Conservation (phyloP, 2,797 vertebrate species). For the Pseudocheirus occidentalis region DNA sequence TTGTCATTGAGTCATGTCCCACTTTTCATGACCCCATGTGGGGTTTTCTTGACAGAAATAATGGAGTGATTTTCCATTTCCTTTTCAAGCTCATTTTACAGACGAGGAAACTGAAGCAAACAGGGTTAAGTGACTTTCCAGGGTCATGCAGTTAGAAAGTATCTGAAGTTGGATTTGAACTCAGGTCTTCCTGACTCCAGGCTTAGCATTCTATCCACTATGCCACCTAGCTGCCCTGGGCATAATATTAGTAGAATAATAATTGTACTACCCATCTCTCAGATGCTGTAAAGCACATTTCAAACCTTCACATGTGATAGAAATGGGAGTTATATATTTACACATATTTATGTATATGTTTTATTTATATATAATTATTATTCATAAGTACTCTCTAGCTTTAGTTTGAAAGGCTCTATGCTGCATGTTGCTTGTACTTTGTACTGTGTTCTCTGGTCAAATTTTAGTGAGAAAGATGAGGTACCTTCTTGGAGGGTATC, state of each 20-base stretch:
- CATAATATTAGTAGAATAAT: background rate
- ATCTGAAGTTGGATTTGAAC: background rate
- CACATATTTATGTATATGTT: background rate
- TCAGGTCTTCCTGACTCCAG: background rate
- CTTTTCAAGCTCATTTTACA: background rate
- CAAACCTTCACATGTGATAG: background rate
- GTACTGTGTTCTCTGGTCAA: background rate
- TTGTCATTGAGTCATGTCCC: background rate
- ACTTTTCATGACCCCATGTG: background rate
- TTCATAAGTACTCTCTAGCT: background rate
- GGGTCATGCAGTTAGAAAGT: background rate
- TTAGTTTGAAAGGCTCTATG: background rate
- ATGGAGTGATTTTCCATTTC: background rate
- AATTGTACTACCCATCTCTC: background rate
- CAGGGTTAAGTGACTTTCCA: background rate
- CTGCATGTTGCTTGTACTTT: background rate
- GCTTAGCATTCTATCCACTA: background rate
- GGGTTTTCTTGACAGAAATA: background rate
- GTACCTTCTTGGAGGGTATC: constrained; percentile 24
- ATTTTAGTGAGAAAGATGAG: constrained; percentile 18
- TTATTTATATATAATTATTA: background rate
- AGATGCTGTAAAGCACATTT: background rate
- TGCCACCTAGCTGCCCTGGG: background rate
- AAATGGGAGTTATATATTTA: background rate
- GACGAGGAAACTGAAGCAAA: background rate